Conservation (phyloP, 2,113 vertebrate species). For the Hymenochirus boettgeri region DNA sequence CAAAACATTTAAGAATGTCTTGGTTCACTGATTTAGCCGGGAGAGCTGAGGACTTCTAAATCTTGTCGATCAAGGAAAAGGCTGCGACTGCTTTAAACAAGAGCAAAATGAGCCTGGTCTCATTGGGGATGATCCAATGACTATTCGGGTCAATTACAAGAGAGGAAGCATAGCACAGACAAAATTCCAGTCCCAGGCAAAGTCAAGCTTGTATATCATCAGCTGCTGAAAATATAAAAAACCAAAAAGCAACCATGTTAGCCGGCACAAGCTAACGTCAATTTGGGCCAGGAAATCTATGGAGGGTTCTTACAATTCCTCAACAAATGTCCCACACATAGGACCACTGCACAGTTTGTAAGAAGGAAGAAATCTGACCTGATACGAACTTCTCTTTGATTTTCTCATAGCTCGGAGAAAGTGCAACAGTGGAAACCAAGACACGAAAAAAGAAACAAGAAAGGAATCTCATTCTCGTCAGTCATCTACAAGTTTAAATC, state of each 20-base stretch:
- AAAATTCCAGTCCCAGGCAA: constrained; percentile 55
- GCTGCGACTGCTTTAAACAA: constrained; percentile 86
- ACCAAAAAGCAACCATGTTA: constrained; percentile 73
- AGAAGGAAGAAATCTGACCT: constrained; percentile 85
- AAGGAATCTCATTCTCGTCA: constrained; percentile 60
- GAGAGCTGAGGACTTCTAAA: constrained; percentile 89
- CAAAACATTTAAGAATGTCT: constrained; percentile 73
- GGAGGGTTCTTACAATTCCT: constrained; percentile 41
- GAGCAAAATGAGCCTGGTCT: constrained; percentile 48
- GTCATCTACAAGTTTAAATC: constrained; percentile 72
- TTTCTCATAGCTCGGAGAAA: constrained; percentile 92
- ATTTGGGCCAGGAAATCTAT: constrained; percentile 45
- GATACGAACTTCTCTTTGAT: constrained; percentile 92
- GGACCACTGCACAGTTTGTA: constrained; percentile 78
- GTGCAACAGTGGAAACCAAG: constrained; percentile 67
- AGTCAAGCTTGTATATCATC: constrained; percentile 72
- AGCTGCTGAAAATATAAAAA: constrained; percentile 85
- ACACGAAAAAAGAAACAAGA: constrained; percentile 66
- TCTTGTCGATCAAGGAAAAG: constrained; percentile 91
- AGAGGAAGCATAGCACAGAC: constrained; percentile 48
- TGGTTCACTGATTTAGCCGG: constrained; percentile 91
- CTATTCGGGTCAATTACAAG: constrained; percentile 48
- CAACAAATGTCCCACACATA: constrained; percentile 53
- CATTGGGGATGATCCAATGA: constrained; percentile 50
- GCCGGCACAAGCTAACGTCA: constrained; percentile 72